Evolutionary conservation across 1,140 invertebrate genomes (phyloP).

Genomic region (Ips typographus): DNA sequence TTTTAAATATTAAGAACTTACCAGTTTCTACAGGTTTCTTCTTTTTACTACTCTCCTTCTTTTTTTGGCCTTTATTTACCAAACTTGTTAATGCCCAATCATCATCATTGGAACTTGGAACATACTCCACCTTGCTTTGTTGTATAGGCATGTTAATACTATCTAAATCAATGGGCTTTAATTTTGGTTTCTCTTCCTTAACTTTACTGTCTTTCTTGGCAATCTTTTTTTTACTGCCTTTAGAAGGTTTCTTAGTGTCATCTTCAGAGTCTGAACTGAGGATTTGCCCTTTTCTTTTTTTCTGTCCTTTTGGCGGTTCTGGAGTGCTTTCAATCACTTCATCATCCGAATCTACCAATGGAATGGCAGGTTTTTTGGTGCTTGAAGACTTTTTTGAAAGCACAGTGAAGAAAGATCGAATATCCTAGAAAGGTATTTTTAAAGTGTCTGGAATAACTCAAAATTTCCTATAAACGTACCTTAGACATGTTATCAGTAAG

Average conservation of each 20-base stretch:
- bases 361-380: slow-evolving; percentile 10
- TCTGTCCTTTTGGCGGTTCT: slow-evolving; percentile 34
- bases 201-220: slow-evolving; percentile 20
- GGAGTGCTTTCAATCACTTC: slow-evolving; percentile 46
- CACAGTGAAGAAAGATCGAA: slow-evolving; percentile 54
- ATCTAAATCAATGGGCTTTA: slow-evolving; percentile 43
- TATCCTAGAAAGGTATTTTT: slow-evolving; percentile 52
- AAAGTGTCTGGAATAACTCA: not conserved
- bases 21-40: slow-evolving; percentile 16
- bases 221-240: slow-evolving; percentile 5
- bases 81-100: not conserved
- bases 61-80: slow-evolving; percentile 39
- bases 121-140: slow-evolving; percentile 50
- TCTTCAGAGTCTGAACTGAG: slow-evolving; percentile 52
- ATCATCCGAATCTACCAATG: slow-evolving; percentile 42
- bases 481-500: slow-evolving; percentile 9
- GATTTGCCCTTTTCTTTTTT: slow-evolving; percentile 40
- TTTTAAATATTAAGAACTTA: slow-evolving; percentile 11
- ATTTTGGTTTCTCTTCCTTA: slow-evolving; percentile 20
- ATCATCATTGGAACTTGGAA: slow-evolving; percentile 47
- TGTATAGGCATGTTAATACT: slow-evolving; percentile 48
- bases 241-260: slow-evolving; percentile 35
- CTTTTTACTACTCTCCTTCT: slow-evolving; percentile 21
- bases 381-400: slow-evolving; percentile 42
- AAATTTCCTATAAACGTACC: not conserved